Evolutionary conservation across 2,113 vertebrate genomes (phyloP).

Genomic region (Poeciliopsis retropinna): DNA sequence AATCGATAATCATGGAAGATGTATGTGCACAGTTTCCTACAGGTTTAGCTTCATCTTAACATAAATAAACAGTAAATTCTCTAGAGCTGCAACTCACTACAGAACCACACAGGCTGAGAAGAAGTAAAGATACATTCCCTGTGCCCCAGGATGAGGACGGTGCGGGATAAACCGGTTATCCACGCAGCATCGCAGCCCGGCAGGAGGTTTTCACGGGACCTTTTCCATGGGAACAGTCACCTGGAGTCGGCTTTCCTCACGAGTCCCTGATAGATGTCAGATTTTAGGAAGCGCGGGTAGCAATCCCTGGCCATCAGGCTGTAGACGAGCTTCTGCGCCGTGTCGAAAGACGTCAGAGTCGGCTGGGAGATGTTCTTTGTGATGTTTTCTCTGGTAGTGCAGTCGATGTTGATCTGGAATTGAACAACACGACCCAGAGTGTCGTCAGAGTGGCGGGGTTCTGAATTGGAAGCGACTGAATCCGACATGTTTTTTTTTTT

Average conservation of each 20-base stretch:
- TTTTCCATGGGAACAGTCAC: slow-evolving; percentile 58
- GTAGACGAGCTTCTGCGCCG: slow-evolving; percentile 89
- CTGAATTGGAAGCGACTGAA: neutral
- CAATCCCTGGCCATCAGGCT: slow-evolving; percentile 94
- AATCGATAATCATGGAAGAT: slow-evolving; percentile 15
- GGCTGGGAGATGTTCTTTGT: slow-evolving; percentile 88
- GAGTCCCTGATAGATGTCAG: slow-evolving; percentile 80
- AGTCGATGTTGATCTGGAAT: slow-evolving; percentile 94
- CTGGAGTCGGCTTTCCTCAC: slow-evolving; percentile 69
- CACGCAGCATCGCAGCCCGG: slow-evolving; percentile 44
- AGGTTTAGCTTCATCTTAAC: slow-evolving; percentile 9
- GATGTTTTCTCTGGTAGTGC: slow-evolving; percentile 88
- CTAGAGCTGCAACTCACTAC: slow-evolving; percentile 52
- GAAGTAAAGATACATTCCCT: slow-evolving; percentile 47
- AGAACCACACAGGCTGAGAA: slow-evolving; percentile 55
- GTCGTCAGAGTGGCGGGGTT: slow-evolving; percentile 10
- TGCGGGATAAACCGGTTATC: slow-evolving; percentile 56
- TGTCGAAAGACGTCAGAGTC: slow-evolving; percentile 87
- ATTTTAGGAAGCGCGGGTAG: slow-evolving; percentile 94
- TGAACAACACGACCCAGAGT: slow-evolving; percentile 22
- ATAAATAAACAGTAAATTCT: slow-evolving; percentile 45
- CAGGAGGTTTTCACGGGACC: slow-evolving; percentile 37
- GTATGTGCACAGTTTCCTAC: slow-evolving; percentile 25
- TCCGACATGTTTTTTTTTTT: neutral
- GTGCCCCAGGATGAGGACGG: slow-evolving; percentile 28